Evolutionary conservation across 2,888 invertebrate species (phyloP), one percentile per base, ranked within the genome.

Genomic region (Parnassius apollo): DNA sequence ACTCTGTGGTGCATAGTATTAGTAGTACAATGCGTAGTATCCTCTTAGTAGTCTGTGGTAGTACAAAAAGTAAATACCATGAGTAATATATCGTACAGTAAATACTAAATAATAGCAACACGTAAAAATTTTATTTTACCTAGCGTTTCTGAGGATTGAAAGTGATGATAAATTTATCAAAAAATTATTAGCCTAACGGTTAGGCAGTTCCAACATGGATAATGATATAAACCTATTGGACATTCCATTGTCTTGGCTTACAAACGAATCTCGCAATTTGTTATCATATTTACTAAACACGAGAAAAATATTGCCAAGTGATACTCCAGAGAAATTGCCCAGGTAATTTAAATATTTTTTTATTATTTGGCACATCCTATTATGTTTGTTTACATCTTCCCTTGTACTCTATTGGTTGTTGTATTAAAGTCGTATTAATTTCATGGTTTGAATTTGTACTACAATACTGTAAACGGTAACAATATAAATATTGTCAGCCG

Each of bases 211-310:
- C 45, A 68, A 64, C 62, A 80, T 80, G 80, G 75, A 72, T 62
- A 69, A 69, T 66, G 77, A 83, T 64, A 70, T 78, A 55, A 78
- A 83, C 68, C 77, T 90, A 62, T 72, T 77, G 50, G 75, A 81
- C 13, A 73, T 88, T 59, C 88, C 93, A 55, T 71, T 94, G 68
- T 75, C 80, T 58, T 73, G 85, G 48, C 81, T 93, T 35, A 86
- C 92, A 65, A 73, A 73, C 57, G 80, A 84, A 75, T 90, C 94
- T 55, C 86, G 85, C 66, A 83, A 80, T 59, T 73, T 93, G 59
- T 80, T 96, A 67, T 94, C 95, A 1, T 86, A 87, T 59, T 82
- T 94, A 70, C 84, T 96, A 61, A 95, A 96, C 82, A 92, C 94
- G 7, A 88, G 84, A 57, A 96, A 95, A 90, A 86, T 94, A 49